A percentile compares a stretch with the other conserved stretches of the same genome.
phyloP scores from a whole-genome alignment of 1,140 invertebrate genomes.

The Conopomorpha cramerella region DNA sequence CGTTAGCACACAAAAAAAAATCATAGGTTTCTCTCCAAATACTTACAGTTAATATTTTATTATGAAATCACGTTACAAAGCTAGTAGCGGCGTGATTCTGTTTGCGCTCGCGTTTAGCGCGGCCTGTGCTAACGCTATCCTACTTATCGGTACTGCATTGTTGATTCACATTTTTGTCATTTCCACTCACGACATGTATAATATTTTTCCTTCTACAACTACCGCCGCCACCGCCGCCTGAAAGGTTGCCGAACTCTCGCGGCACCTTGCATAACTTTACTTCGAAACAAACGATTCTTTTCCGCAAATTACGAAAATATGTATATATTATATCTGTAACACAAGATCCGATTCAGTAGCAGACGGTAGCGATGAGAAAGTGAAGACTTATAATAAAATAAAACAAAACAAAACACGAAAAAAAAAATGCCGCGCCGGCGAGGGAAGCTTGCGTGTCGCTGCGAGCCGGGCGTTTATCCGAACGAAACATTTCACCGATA shows the following conservation, averaged over 20 bases:
- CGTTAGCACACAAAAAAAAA: too few relatives aligned
- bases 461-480: conserved; percentile 42
- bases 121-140: conserved; percentile 32
- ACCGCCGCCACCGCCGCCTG: too few relatives aligned
- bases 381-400: conserved; percentile 21
- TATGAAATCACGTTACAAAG: conserved; percentile 47
- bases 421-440: conserved; percentile 19
- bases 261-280: too few relatives aligned
- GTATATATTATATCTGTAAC: too few relatives aligned
- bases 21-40: conserved; percentile 19
- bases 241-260: too few relatives aligned
- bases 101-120: conserved; percentile 34
- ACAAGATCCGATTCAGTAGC: conserved; percentile 45
- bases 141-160: conserved; percentile 31
- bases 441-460: conserved; percentile 40
- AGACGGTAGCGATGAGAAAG: conserved; percentile 42
- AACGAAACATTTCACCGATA: conserved; percentile 60
- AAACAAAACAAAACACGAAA: conserved; percentile 14
- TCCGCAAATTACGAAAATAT: too few relatives aligned
- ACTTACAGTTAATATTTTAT: conserved; percentile 48
- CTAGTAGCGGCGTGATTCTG: conserved; percentile 19
- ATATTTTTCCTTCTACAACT: too few relatives aligned
- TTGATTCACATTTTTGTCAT: too few relatives aligned
- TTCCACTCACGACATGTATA: too few relatives aligned
- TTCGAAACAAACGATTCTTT: too few relatives aligned